Percentiles rank a stretch among this genome's conserved stretches.
Conservation (phyloP, 2,113 vertebrate genomes). For the Tachuris rubrigastra region DNA sequence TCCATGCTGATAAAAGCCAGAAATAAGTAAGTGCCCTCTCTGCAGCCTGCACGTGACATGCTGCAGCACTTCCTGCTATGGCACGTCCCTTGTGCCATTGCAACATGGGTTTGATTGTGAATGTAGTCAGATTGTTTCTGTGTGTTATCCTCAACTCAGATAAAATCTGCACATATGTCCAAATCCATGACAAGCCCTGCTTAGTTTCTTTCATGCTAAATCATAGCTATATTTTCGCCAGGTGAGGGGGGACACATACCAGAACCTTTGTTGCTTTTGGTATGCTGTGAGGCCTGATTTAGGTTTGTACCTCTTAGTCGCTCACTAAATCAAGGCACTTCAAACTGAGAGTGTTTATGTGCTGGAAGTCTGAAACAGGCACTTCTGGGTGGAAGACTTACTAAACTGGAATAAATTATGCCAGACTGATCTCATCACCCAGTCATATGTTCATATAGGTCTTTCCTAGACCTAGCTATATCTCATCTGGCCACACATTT, state of each 20-base stretch:
- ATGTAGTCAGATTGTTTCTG: background rate
- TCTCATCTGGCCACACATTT: background rate
- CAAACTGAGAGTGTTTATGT: background rate
- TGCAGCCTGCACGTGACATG: background rate
- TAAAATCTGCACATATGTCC: background rate
- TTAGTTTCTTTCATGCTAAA: background rate
- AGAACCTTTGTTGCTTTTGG: background rate
- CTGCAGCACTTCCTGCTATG: background rate
- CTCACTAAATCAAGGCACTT: background rate
- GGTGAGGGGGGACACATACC: background rate
- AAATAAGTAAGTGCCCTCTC: background rate
- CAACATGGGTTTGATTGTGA: background rate
- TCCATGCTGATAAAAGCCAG: background rate
- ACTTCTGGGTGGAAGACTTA: background rate
- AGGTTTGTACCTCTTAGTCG: background rate
- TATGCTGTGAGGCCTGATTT: background rate
- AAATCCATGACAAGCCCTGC: background rate
- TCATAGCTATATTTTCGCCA: background rate
- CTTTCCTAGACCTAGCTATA: background rate
- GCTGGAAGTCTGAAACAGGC: background rate
- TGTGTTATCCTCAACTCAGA: background rate
- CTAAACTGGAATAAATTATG: background rate
- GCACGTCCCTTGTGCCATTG: background rate
- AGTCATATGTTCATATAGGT: background rate
- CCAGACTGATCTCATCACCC: background rate